Evolutionary conservation across 2,888 invertebrate species (phyloP), one percentile per base, ranked within the genome.

Genomic region (Drosophila meridionalis): DNA sequence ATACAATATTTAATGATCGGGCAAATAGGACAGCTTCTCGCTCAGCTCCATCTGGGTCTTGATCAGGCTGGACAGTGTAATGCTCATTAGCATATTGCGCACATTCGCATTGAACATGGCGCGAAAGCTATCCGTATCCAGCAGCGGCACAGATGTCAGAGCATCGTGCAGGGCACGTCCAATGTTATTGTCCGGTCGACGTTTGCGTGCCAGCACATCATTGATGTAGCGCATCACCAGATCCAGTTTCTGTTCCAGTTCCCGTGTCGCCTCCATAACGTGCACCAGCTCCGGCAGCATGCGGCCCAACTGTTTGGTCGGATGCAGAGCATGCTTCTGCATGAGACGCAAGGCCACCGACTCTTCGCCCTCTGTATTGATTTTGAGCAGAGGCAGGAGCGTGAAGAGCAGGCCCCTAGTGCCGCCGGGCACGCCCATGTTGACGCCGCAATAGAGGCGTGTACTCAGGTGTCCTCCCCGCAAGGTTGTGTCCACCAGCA

Each of bases 341-440:
- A 85, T 87, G 11, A 65, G 14, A 0, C 72, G 75, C 50, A 85
- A 2, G 0, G 85, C 83, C 38, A 74, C 74, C n/a, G 62, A 36
- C 6, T 77, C 81, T 3, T 67, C 52, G 6, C 50, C 50, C 0
- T 68, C 68, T 3, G 38, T 28, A 32, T 47, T 45, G 3, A 84
- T 26, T 14, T 75, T 55, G 6, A 80, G 20, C 8, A 73, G 5
- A 0, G 87, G 89, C 38, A 87, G 30, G 34, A 58, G 43, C 0
- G 87, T 78, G 45, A 88, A 87, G 55, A 87, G 43, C 5, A 80
- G 48, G 0, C 87, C 89, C 11, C 65, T 65, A 6, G 82, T 80
- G 8, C 87, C 87, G 3, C 76, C 87, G 3, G 87, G 87, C 9
- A 87, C 87, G 2, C 87, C 89, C 9, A 74, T 71, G 2, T 38